Percentiles rank a stretch among this genome's conserved stretches.
phyloP scores from a whole-genome alignment of 2,888 invertebrate genomes.

The Endomychus coccineus region DNA sequence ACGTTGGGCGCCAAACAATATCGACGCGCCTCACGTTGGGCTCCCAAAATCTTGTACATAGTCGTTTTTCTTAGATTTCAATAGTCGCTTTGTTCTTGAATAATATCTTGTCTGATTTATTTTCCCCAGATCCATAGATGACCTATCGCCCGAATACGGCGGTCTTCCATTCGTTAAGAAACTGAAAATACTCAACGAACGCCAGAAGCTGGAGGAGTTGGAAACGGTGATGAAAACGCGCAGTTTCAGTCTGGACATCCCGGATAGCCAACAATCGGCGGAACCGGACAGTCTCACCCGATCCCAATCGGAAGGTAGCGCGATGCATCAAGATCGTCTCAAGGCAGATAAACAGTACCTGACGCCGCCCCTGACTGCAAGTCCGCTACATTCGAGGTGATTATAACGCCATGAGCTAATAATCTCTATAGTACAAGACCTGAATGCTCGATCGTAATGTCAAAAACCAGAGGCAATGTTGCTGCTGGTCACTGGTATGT shows the following conservation, averaged over 20 bases:
- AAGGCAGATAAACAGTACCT: constrained; percentile 31
- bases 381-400: constrained; percentile 16
- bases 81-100: too few relatives aligned
- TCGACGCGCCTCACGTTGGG: too few relatives aligned
- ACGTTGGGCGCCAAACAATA: too few relatives aligned
- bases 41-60: too few relatives aligned
- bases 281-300: constrained; percentile 56
- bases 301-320: constrained; percentile 75
- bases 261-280: constrained; percentile 44
- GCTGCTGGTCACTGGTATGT: too few relatives aligned
- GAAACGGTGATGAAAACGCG: constrained; percentile 68
- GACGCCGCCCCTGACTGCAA: constrained; percentile 27
- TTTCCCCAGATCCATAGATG: constrained; percentile 72
- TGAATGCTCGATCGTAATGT: too few relatives aligned
- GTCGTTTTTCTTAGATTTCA: too few relatives aligned
- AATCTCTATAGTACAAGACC: too few relatives aligned
- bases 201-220: constrained; percentile 76
- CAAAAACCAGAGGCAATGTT: too few relatives aligned
- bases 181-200: constrained; percentile 78
- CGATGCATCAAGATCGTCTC: constrained; percentile 61
- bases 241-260: constrained; percentile 73
- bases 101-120: too few relatives aligned
- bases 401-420: too few relatives aligned
- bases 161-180: constrained; percentile 83
- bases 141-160: constrained; percentile 79